These are phyloP conservation scores for Lydus trimaculatus DNA, from an alignment of 2,888 invertebrate species.

Conservation along the genomic window DNA sequence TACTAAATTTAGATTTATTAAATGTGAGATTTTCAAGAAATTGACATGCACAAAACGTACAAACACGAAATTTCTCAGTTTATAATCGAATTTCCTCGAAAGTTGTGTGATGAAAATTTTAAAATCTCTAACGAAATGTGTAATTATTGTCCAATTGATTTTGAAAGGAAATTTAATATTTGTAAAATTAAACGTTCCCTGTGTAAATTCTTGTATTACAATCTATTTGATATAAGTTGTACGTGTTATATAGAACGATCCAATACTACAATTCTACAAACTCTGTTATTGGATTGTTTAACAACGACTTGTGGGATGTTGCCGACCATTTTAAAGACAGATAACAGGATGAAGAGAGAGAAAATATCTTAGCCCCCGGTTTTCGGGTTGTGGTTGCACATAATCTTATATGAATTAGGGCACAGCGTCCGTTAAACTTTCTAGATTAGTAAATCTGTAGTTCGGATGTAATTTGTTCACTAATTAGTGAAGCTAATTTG, in stretches of 20 bases:
- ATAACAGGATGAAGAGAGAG: background rate
- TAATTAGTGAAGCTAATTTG: conserved; percentile 55
- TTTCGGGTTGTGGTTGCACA: conserved; percentile 30
- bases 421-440: conserved; percentile 43
- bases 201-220: no score
- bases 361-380: background rate
- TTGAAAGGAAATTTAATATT: background rate
- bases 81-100: background rate
- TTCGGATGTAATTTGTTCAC: conserved; percentile 54
- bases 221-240: no score
- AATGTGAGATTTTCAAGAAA: background rate
- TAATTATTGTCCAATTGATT: background rate
- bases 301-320: background rate
- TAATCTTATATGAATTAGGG: conserved; percentile 47
- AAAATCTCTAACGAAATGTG: background rate
- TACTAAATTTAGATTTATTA: background rate
- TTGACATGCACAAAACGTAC: background rate
- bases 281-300: background rate
- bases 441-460: conserved; percentile 50
- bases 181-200: background rate
- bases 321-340: background rate
- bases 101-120: background rate
- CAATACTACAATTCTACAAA: background rate
- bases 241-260: no score
- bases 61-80: background rate